These are phyloP conservation scores for Phrynosoma blainvillii DNA, from an alignment of 2,113 vertebrate species.

Conservation along the genomic window DNA sequence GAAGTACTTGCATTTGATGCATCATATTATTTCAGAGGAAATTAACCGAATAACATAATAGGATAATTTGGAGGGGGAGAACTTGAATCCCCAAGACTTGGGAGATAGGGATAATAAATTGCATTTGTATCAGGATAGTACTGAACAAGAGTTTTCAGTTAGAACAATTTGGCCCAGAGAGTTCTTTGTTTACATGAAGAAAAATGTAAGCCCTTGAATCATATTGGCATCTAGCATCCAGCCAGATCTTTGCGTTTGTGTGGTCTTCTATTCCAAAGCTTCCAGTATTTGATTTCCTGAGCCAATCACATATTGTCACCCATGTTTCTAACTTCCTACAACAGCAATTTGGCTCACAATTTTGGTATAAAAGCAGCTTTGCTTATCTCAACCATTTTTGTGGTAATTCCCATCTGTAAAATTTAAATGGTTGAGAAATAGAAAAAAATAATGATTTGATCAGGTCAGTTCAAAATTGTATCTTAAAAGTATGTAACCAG, in stretches of 20 bases:
- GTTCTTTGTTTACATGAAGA: neutral
- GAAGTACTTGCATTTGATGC: neutral
- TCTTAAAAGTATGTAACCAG: no score
- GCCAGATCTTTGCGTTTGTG: neutral
- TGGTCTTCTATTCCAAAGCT: neutral
- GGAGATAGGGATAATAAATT: neutral
- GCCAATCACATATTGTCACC: neutral
- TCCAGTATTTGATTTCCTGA: neutral
- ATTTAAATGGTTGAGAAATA: neutral
- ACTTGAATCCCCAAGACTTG: neutral
- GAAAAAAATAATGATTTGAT: neutral
- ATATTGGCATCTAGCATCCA: neutral
- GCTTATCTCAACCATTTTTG: neutral
- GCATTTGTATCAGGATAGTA: neutral
- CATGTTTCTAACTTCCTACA: neutral
- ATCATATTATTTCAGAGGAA: neutral
- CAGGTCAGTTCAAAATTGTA: neutral
- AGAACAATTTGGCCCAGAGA: neutral
- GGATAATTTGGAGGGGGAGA: neutral
- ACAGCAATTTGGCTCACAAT: neutral
- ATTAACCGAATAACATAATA: no score
- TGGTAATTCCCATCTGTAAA: neutral
- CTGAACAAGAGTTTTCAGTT: neutral
- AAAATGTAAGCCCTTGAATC: neutral
- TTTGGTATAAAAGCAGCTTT: neutral